Conservation (phyloP, 2,888 invertebrate species). For the Coronaproctus castanopsis region DNA sequence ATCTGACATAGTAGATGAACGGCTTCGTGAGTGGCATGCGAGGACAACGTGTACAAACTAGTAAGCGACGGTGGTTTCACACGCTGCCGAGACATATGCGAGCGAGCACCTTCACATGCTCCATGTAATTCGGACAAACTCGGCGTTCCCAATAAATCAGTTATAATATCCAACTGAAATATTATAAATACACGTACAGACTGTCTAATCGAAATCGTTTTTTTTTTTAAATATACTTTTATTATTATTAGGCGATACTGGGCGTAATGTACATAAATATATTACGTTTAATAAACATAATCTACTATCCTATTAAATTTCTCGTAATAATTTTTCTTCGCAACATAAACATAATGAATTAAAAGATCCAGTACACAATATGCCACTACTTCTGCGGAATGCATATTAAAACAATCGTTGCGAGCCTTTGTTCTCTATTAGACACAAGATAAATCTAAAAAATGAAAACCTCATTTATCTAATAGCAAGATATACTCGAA, state of each 20-base stretch:
- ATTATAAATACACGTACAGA: not conserved
- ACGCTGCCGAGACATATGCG: conserved; percentile 72
- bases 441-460: too few species aligned
- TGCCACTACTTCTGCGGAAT: too few species aligned
- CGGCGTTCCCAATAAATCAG: conserved; percentile 91
- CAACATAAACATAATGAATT: too few species aligned
- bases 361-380: too few species aligned
- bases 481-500: too few species aligned
- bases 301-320: too few species aligned
- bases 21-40: conserved; percentile 91
- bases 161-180: conserved; percentile 78
- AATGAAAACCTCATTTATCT: too few species aligned
- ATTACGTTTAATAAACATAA: too few species aligned
- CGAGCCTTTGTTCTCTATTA: too few species aligned
- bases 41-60: conserved; percentile 74
- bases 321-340: too few species aligned
- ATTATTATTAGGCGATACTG: not conserved
- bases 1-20: conserved; percentile 92
- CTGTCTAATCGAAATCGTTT: not conserved
- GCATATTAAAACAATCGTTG: too few species aligned
- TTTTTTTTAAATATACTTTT: not conserved
- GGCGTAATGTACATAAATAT: not conserved
- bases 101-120: conserved; percentile 85
- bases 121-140: conserved; percentile 87
- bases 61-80: conserved; percentile 73